Conservation (phyloP, 2,888 invertebrate genomes). For the Meliscaeva auricollis region DNA sequence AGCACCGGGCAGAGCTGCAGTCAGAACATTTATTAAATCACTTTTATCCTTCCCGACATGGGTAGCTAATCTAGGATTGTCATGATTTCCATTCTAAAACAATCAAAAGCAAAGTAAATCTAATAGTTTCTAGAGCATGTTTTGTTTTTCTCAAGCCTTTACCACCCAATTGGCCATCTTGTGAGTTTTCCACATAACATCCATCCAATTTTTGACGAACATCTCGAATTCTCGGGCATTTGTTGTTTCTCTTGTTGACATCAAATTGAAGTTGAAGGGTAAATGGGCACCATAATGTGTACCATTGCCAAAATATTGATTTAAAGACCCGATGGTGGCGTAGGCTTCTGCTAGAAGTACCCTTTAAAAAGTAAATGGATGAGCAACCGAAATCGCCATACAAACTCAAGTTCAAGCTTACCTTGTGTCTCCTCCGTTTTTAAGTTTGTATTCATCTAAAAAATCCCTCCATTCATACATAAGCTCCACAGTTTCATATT, state of each 20-base stretch:
- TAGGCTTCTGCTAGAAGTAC: background rate
- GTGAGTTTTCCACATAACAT: constrained; percentile 85
- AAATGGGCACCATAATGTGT: constrained; percentile 85
- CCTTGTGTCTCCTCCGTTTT: constrained; percentile 81
- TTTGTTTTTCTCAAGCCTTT: constrained; percentile 77
- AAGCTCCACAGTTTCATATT: constrained; percentile 85
- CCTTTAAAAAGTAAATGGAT: background rate
- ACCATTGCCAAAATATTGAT: constrained; percentile 86
- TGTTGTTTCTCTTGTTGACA: constrained; percentile 84
- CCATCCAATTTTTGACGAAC: constrained; percentile 86
- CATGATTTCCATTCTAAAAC: constrained; percentile 10
- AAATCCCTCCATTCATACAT: constrained; percentile 86
- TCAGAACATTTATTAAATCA: constrained; percentile 89
- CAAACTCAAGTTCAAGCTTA: background rate
- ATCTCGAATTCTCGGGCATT: constrained; percentile 85
- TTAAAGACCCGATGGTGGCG: constrained; percentile 79
- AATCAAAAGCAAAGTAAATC: constrained; percentile 78
- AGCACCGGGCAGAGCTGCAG: constrained; percentile 90
- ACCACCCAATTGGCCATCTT: constrained; percentile 88
- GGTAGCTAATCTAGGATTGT: constrained; percentile 85
- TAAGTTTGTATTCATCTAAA: constrained; percentile 84
- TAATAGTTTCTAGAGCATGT: constrained; percentile 78
- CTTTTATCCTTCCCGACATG: constrained; percentile 87
- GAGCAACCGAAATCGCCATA: too few relatives aligned
- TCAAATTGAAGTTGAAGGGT: constrained; percentile 88